These are phyloP conservation scores for Holacanthella duospinosa DNA, from an alignment of 2,888 invertebrate genomes.

Conservation along the genomic window DNA sequence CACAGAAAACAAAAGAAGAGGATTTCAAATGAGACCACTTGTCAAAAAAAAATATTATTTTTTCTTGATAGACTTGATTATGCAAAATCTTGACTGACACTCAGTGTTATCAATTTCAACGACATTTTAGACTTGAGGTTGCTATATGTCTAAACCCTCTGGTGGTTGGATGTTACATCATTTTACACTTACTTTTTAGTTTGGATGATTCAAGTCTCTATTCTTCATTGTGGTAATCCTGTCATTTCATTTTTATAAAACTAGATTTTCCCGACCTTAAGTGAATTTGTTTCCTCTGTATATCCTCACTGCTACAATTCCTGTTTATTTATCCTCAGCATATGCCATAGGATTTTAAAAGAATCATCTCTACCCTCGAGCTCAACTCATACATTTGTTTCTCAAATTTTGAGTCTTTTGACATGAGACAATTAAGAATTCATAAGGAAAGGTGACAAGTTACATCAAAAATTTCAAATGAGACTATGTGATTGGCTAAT, in stretches of 20 bases:
- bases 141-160: background rate
- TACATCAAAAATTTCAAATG: background rate
- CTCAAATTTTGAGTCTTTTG: background rate
- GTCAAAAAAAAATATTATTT: background rate
- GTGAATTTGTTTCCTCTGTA: background rate
- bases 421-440: background rate
- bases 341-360: no score
- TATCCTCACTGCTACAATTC: background rate
- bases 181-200: no score
- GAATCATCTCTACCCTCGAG: no score
- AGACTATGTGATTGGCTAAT: background rate
- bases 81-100: background rate
- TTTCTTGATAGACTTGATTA: background rate
- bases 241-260: background rate
- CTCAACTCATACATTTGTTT: background rate
- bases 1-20: background rate
- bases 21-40: background rate
- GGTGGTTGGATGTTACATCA: background rate
- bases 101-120: background rate
- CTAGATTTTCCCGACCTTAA: background rate
- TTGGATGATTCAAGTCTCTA: no score
- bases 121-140: background rate
- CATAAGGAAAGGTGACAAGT: constrained; percentile 1
- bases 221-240: background rate
- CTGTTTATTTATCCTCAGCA: background rate